phyloP scores from a whole-genome alignment of 2,888 invertebrate species.

The Plemyria rubiginata region DNA sequence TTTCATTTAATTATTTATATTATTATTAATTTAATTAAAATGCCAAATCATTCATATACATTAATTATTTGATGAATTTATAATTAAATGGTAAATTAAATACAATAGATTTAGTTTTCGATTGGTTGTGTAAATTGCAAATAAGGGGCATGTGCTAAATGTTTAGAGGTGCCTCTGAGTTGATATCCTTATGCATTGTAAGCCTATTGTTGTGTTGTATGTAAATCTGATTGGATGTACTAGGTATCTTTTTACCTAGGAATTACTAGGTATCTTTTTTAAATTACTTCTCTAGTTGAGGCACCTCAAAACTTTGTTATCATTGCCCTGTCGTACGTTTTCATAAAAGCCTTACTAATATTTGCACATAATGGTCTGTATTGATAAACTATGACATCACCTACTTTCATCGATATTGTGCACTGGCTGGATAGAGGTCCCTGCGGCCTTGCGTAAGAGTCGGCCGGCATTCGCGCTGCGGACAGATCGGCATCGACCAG shows the following conservation, averaged over 20 bases:
- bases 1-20: too few relatives aligned
- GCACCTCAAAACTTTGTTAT: background rate
- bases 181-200: too few relatives aligned
- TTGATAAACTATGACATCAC: constrained; percentile 60
- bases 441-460: constrained; percentile 68
- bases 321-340: constrained; percentile 5
- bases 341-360: constrained; percentile 11
- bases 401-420: constrained; percentile 61
- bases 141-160: too few relatives aligned
- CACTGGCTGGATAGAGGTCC: constrained; percentile 49
- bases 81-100: too few relatives aligned
- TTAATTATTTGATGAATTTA: too few relatives aligned
- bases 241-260: background rate
- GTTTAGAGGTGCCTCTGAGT: too few relatives aligned
- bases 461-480: constrained; percentile 38
- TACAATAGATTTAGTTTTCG: too few relatives aligned
- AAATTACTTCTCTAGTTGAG: background rate
- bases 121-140: too few relatives aligned
- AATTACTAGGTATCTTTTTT: background rate
- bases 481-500: constrained; percentile 42
- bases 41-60: too few relatives aligned
- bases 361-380: constrained; percentile 39
- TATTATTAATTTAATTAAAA: too few relatives aligned
- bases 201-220: too few relatives aligned
- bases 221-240: too few relatives aligned